Evolutionary conservation across 2,888 invertebrate genomes (phyloP).

Genomic region (Alsophila aescularia): DNA sequence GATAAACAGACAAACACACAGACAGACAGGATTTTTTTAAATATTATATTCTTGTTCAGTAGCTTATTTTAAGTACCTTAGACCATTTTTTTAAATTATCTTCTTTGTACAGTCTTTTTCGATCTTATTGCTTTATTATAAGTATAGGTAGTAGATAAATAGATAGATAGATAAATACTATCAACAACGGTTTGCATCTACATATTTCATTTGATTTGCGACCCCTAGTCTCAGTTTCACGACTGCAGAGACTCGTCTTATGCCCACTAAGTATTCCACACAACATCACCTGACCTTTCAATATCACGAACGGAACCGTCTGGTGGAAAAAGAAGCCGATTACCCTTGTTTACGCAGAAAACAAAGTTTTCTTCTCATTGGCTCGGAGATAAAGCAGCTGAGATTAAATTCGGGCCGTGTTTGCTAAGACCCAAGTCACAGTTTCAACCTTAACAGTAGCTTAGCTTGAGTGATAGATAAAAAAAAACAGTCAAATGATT

Average conservation of each 20-base stretch:
- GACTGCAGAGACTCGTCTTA: constrained; percentile 39
- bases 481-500: neutral
- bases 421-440: constrained; percentile 57
- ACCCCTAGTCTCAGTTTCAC: constrained; percentile 31
- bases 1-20: too few relatives aligned
- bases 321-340: constrained; percentile 68
- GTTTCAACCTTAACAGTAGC: constrained; percentile 6
- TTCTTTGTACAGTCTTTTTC: too few relatives aligned
- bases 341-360: constrained; percentile 78
- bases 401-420: constrained; percentile 79
- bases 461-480: neutral
- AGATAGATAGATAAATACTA: constrained; percentile 7
- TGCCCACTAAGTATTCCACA: constrained; percentile 63
- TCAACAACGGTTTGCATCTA: neutral
- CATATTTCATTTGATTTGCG: constrained; percentile 51
- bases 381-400: constrained; percentile 70
- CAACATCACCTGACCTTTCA: constrained; percentile 67
- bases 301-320: constrained; percentile 62
- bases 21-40: too few relatives aligned
- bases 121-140: too few relatives aligned
- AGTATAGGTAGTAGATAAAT: constrained; percentile 17
- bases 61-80: too few relatives aligned
- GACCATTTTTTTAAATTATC: too few relatives aligned
- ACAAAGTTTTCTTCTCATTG: constrained; percentile 81
- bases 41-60: too few relatives aligned